Evolutionary conservation across 2,797 vertebrate genomes (phyloP).

Genomic region (Salarias fasciatus): DNA sequence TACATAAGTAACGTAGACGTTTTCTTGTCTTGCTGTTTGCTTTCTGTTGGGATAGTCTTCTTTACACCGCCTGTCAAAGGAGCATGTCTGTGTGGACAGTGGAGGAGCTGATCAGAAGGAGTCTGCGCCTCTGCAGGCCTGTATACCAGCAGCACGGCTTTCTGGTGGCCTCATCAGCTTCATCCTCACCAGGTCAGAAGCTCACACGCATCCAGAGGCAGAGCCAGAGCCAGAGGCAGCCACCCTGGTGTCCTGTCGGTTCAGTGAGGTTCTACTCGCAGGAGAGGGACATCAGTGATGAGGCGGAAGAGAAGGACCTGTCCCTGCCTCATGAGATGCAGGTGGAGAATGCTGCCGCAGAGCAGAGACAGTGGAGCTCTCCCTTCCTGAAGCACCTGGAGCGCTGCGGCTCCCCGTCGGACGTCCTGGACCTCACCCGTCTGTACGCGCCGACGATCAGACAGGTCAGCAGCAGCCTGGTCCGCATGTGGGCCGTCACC

Average conservation of each 20-base stretch:
- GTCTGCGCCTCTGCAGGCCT: slow-evolving; percentile 46
- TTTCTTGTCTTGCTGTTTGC: too few species aligned
- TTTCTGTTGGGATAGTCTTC: too few species aligned
- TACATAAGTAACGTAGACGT: too few species aligned
- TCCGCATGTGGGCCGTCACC: slow-evolving; percentile 80
- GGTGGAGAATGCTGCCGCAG: not conserved
- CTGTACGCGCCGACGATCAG: slow-evolving; percentile 37
- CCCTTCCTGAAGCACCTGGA: slow-evolving; percentile 63
- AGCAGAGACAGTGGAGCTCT: accelerated
- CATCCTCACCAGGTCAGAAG: not conserved
- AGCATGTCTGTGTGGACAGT: slow-evolving; percentile 60
- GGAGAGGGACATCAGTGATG: not conserved
- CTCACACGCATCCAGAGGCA: not conserved
- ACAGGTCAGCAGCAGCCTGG: slow-evolving; percentile 78
- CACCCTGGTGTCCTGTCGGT: not conserved
- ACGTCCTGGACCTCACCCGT: slow-evolving; percentile 84
- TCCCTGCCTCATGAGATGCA: not conserved
- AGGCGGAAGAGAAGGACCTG: not conserved
- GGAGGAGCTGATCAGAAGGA: slow-evolving; percentile 56
- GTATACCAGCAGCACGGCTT: slow-evolving; percentile 29
- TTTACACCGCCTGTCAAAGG: not conserved
- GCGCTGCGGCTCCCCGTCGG: slow-evolving; percentile 81
- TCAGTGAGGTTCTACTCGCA: slow-evolving; percentile 59
- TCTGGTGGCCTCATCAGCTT: not conserved
- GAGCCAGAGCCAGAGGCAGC: slow-evolving; percentile 11